Evolutionary conservation across 2,113 vertebrate species (phyloP), one percentile per base, ranked within the genome.

Genomic region (Paralichthys olivaceus): DNA sequence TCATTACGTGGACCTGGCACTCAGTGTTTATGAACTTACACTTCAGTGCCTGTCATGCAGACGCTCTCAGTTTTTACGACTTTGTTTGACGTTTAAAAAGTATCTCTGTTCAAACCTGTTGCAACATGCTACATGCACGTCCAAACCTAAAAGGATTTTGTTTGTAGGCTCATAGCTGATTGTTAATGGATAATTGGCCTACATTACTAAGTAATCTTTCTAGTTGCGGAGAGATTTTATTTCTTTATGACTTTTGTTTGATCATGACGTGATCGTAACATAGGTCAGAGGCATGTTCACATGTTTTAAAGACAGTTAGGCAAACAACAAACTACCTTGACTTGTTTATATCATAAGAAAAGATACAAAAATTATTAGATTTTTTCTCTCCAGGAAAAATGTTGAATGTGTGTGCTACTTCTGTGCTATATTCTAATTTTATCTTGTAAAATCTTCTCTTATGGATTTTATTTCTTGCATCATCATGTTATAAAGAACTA

Each of bases 1-100:
- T 84, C 63, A 81, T 91, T 81, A 84, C 74, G 67, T 69, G 56
- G 79, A 72, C 59, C 58, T 54, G 69, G 63, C 69, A 80, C 84
- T 83, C 78, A 25, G 25, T 17, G 56, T 77, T 80, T 76, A 79
- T 80, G 72, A 76, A 75, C 69, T 67, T 45, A 37, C 25, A 76
- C 67, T 71, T 56, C 45, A 65, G 54, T 60, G 60, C 49, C 25
- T 55, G 76, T 54, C 85, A 68, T 63, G 74, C 77, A 5, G 70
- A 84, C 60, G 25, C 49, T 37, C 4, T 75, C 25, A 37, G n/a
- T 67, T 76, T 77, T 80, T 43, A 40, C 40, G 54, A 67, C 37
- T 40, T 26, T 66, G 19, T 40, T 49, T 40, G 47, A 60, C 74
- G 72, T 59, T 53, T 23, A 71, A 69, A 56, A 64, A 76, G 12